phyloP scores from a whole-genome alignment of 2,888 invertebrate species.

The Drosophila incognita region DNA sequence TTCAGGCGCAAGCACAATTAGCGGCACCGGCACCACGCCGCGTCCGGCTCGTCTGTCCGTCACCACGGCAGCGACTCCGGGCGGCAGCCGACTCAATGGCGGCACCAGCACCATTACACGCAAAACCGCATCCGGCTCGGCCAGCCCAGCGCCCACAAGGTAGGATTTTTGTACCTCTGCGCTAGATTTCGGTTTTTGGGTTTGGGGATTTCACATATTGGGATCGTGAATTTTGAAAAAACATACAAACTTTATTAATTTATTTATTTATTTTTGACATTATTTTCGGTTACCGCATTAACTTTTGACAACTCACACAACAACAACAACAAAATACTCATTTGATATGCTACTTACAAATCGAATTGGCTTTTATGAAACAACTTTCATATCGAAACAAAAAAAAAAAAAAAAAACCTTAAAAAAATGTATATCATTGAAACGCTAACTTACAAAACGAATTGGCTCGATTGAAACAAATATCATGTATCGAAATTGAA shows the following conservation, averaged over 20 bases:
- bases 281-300: slow-evolving; percentile 76
- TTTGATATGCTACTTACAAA: slow-evolving; percentile 36
- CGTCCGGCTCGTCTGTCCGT: slow-evolving; percentile 55
- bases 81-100: slow-evolving; percentile 86
- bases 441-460: slow-evolving; percentile 55
- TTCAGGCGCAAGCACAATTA: slow-evolving; percentile 87
- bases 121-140: slow-evolving; percentile 91
- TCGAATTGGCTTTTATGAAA: slow-evolving; percentile 33
- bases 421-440: slow-evolving; percentile 41
- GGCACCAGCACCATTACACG: slow-evolving; percentile 87
- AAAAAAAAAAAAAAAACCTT: slow-evolving; percentile 15
- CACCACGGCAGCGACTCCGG: slow-evolving; percentile 82
- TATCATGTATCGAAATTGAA: slow-evolving; percentile 50
- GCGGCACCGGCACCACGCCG: slow-evolving; percentile 81
- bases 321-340: slow-evolving; percentile 35
- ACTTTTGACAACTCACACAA: slow-evolving; percentile 68
- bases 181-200: not conserved
- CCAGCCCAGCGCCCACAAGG: slow-evolving; percentile 92
- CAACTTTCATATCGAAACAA: slow-evolving; percentile 4
- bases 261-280: slow-evolving; percentile 61
- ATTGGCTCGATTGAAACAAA: slow-evolving; percentile 64
- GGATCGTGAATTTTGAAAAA: slow-evolving; percentile 1
- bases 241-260: slow-evolving; percentile 58
- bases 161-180: slow-evolving; percentile 78
- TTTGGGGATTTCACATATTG: slow-evolving; percentile 6